phyloP scores from a whole-genome alignment of 2,797 vertebrate species.

The Sebastes aleutianus region DNA sequence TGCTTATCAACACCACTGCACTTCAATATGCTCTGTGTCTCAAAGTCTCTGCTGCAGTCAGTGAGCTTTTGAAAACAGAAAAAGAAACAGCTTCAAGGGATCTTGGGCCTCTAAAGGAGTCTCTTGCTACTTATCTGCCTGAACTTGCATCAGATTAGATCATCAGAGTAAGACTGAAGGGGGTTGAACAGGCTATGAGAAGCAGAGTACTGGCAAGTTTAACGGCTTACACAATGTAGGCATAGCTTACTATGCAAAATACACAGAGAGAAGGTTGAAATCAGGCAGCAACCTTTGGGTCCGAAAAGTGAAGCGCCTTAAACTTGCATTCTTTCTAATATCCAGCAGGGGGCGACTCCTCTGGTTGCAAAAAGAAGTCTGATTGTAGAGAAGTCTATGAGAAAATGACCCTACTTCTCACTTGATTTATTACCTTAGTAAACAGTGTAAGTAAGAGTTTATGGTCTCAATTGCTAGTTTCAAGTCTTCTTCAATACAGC shows the following conservation, averaged over 20 bases:
- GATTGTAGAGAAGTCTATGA: too few species aligned
- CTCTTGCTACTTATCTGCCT: conserved; percentile 34
- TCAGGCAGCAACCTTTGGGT: not conserved
- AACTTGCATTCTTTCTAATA: too few species aligned
- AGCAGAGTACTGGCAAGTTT: not conserved
- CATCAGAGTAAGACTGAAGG: conserved; percentile 30
- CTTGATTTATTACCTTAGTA: too few species aligned
- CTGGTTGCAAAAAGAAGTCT: too few species aligned
- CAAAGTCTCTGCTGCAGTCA: not conserved
- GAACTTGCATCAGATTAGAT: conserved; percentile 29
- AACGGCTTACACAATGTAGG: not conserved
- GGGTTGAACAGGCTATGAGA: not conserved
- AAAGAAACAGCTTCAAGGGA: not conserved
- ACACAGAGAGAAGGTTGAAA: not conserved
- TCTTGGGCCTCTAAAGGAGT: not conserved
- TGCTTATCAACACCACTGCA: conserved; percentile 16
- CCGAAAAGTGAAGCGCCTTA: not conserved
- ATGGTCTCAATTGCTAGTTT: too few species aligned
- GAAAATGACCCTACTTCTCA: too few species aligned
- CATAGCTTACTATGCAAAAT: not conserved
- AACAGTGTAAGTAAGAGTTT: too few species aligned
- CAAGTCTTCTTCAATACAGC: too few species aligned
- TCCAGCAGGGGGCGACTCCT: too few species aligned
- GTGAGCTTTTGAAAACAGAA: not conserved
- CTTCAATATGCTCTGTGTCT: not conserved